Base-by-base conservation (phyloP, 2,797 vertebrate species). In the Sphaeramia orbicularis region DNA sequence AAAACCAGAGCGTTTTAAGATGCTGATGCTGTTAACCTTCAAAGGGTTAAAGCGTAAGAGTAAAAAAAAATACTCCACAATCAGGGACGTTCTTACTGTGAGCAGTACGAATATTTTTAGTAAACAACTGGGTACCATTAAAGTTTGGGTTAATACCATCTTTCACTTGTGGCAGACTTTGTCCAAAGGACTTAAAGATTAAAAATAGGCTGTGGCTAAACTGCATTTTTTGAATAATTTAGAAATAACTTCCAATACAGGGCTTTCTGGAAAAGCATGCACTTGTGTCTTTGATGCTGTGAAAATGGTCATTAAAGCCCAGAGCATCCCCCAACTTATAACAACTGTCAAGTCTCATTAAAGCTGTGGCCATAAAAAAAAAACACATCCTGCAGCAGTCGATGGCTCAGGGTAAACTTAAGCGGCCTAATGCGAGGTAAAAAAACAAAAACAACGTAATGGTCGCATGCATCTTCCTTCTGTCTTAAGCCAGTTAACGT, bases 81-180 rank as follows among this genome's bases (percentile, higher is more conserved):
- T 76, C 30, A 65, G 32, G 6, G 15, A 0, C 64, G n/a, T n/a
- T n/a, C n/a, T 69, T 2, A 13, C 67, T 75, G 63, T 65, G 65
- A 60, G 57, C 52, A 53, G 57, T 43, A 51, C 30, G 47, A 68
- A 70, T 57, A 53, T 64, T 78, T 61, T 52, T 21, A 58, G 71
- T 65, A 64, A 83, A 80, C 78, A 85, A 84, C 63, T 60, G 61
- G 35, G 75, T 50, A 55, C 65, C 64, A 74, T 85, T 84, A 81
- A 63, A 51, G 47, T 72, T 76, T 61, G 43, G n/a, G 75, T 74
- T 64, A 81, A 71, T 56, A 49, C 47, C 57, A 69, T 71, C 48
- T 48, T 76, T 81, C 71, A 65, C 63, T 54, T 74, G 72, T 24
- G 66, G 45, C 47, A 58, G 11, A 32, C 14, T 11, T 49, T 72